Conservation (phyloP, 2,888 invertebrate genomes). For the Eupithecia inturbata region DNA sequence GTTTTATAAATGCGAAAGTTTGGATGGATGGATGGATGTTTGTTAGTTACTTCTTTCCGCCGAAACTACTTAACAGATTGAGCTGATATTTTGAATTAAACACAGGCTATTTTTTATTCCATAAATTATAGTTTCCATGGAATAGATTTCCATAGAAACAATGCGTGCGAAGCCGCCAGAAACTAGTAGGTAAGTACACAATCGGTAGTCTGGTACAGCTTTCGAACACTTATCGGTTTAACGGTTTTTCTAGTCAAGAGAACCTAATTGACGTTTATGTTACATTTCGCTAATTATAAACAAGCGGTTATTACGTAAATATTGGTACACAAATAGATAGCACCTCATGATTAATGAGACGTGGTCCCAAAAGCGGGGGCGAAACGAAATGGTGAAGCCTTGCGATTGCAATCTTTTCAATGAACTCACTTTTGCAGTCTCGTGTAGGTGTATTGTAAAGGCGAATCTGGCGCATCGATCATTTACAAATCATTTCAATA, state of each 20-base stretch:
- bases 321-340: conserved; percentile 16
- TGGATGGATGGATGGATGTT: neutral
- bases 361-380: conserved; percentile 70
- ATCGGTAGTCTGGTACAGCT: neutral
- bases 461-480: conserved; percentile 36
- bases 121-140: neutral
- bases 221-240: neutral
- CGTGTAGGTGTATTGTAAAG: conserved; percentile 54
- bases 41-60: neutral
- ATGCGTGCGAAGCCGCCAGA: neutral
- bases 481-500: conserved; percentile 40
- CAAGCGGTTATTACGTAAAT: neutral
- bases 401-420: conserved; percentile 71
- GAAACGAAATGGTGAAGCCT: conserved; percentile 70
- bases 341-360: conserved; percentile 52
- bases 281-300: neutral
- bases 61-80: neutral
- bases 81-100: neutral
- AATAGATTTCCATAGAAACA: neutral
- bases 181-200: neutral
- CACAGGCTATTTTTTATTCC: neutral
- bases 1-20: neutral
- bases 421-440: conserved; percentile 63
- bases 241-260: conserved; percentile 1
- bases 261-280: neutral